Conservation (phyloP, 2,797 vertebrate species). For the Spinibarbus caldwelli region DNA sequence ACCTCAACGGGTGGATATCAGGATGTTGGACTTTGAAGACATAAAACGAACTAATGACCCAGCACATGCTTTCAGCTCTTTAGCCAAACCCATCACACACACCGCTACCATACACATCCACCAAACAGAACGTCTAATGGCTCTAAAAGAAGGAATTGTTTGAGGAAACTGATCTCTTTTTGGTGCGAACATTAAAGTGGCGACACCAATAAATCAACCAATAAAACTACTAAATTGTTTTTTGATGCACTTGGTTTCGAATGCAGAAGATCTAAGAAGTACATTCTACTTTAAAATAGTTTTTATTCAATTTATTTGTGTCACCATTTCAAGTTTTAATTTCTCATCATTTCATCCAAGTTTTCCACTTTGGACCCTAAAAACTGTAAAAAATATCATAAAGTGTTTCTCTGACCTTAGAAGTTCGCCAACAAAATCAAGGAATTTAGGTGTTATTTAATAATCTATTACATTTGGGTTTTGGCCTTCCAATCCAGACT, state of each 20-base stretch:
- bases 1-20: constrained; percentile 51
- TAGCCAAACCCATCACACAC: constrained; percentile 45
- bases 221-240: not conserved
- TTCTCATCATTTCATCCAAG: not conserved
- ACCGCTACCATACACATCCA: constrained; percentile 14
- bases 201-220: not conserved
- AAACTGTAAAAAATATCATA: no score
- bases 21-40: constrained; percentile 54
- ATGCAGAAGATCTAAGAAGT: not conserved
- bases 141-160: constrained; percentile 15
- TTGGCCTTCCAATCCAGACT: constrained; percentile 28
- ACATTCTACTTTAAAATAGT: not conserved
- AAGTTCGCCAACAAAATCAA: no score
- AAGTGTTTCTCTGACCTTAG: not conserved
- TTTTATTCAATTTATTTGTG: not conserved
- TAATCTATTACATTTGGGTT: not conserved
- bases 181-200: not conserved
- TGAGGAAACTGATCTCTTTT: not conserved
- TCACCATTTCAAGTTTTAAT: not conserved
- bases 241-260: not conserved
- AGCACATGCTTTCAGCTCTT: constrained; percentile 53
- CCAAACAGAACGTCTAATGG: constrained; percentile 20
- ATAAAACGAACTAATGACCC: constrained; percentile 62
- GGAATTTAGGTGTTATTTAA: not conserved
- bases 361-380: not conserved